Evolutionary conservation across 2,888 invertebrate genomes (phyloP).

Genomic region (Patella caerulea): DNA sequence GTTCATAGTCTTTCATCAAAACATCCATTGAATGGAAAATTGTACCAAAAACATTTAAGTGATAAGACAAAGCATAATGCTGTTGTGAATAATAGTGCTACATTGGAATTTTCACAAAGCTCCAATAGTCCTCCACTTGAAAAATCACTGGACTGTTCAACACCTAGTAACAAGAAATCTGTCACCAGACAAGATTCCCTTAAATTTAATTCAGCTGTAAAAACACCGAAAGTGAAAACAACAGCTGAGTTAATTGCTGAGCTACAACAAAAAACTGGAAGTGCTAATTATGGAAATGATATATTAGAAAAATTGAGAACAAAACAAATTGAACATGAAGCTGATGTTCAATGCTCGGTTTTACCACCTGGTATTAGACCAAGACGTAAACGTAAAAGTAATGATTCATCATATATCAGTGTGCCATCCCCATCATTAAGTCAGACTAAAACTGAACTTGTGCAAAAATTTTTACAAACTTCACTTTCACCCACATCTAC

Average conservation of each 20-base stretch:
- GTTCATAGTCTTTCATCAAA: conserved; percentile 38
- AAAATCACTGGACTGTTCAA: not conserved
- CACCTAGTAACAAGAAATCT: not conserved
- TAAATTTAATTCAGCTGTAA: conserved; percentile 30
- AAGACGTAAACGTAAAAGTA: conserved; percentile 52
- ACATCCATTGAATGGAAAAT: conserved; percentile 24
- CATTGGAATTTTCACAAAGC: too few species aligned
- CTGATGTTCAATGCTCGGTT: conserved; percentile 52
- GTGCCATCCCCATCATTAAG: conserved; percentile 53
- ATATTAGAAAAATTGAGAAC: conserved; percentile 63
- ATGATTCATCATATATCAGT: conserved; percentile 40
- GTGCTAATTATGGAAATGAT: conserved; percentile 53
- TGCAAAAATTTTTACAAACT: conserved; percentile 70
- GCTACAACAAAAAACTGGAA: conserved; percentile 75
- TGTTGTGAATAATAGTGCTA: conserved; percentile 8
- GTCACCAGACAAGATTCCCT: not conserved
- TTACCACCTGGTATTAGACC: conserved; percentile 65
- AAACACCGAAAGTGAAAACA: conserved; percentile 78
- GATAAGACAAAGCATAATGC: not conserved
- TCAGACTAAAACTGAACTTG: conserved; percentile 71
- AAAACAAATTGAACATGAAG: conserved; percentile 65
- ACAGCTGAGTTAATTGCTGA: conserved; percentile 87
- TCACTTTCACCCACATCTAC: conserved; percentile 56
- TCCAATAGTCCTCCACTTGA: not conserved
- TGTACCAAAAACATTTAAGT: not conserved